These are phyloP conservation scores for Neoaliturus tenellus DNA, from an alignment of 2,888 invertebrate genomes.

Conservation along the genomic window DNA sequence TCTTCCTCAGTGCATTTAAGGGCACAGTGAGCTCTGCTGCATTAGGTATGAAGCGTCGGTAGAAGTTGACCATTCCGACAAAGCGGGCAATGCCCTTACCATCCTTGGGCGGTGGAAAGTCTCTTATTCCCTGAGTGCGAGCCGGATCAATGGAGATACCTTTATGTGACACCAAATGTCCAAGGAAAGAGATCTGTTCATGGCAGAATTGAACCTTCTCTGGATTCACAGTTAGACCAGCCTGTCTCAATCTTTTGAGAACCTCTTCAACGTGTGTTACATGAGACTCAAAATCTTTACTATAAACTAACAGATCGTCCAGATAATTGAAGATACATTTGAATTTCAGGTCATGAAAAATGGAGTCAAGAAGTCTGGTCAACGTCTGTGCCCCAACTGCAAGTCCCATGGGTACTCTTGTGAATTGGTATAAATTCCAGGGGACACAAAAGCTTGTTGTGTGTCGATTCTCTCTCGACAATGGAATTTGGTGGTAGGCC, in stretches of 20 bases:
- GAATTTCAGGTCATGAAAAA: constrained; percentile 59
- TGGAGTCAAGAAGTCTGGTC: constrained; percentile 57
- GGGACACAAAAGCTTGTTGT: too few relatives aligned
- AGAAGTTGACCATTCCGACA: constrained; percentile 65
- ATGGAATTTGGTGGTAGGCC: too few relatives aligned
- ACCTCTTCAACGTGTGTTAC: constrained; percentile 50
- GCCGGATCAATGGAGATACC: constrained; percentile 60
- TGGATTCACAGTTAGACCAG: constrained; percentile 64
- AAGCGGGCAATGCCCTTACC: constrained; percentile 63
- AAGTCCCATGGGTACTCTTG: too few relatives aligned
- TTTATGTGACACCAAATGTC: constrained; percentile 44
- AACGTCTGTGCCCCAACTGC: too few relatives aligned
- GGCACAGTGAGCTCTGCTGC: constrained; percentile 63
- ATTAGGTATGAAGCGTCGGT: constrained; percentile 66
- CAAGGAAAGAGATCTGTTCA: constrained; percentile 49
- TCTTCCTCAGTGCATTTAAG: constrained; percentile 63
- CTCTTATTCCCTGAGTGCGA: constrained; percentile 55
- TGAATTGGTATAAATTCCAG: too few relatives aligned
- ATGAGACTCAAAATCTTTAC: constrained; percentile 53
- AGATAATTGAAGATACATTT: constrained; percentile 60
- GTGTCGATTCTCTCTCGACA: too few relatives aligned
- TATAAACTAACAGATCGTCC: constrained; percentile 60
- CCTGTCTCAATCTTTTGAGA: constrained; percentile 56
- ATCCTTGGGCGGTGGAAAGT: constrained; percentile 59
- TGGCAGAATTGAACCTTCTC: constrained; percentile 59